Evolutionary conservation across 2,888 invertebrate species (phyloP), one percentile per base, ranked within the genome.

Genomic region (Acrocyrtus sp.): DNA sequence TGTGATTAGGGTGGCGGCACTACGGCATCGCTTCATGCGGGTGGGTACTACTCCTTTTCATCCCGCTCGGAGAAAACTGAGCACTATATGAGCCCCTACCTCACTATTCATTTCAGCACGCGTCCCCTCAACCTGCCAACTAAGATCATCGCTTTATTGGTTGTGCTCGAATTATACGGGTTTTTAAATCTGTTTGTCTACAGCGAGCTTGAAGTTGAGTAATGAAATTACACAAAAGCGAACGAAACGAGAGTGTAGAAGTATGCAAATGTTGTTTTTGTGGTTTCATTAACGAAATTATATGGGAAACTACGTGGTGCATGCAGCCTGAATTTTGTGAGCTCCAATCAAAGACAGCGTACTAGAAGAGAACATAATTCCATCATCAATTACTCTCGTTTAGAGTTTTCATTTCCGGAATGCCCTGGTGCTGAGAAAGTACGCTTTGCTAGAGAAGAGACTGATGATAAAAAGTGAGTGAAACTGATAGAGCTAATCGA

Each of bases 91-190:
- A 68, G n/a, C 51, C 50, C 53, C 43, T 22, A 60, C 53, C 51
- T 51, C 34, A 10, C 47, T 50, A 53, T 62, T 70, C 21, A 62
- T 56, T 62, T 56, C 34, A 62, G 69, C 69, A 70, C 69, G 69
- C 62, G 69, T 70, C 68, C 27, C 54, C 27, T 6, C 66, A 57
- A 48, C 29, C 41, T 50, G 21, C 53, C 21, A 34, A 34, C 34
- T n/a, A n/a, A 21, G 41, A 51, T 58, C 66, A 53, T 53, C 19
- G n/a, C n/a, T n/a, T n/a, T n/a, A n/a, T n/a, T n/a, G n/a, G n/a
- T n/a, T n/a, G n/a, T n/a, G n/a, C n/a, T n/a, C n/a, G n/a, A n/a
- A n/a, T n/a, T n/a, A n/a, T n/a, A n/a, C n/a, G n/a, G n/a, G n/a
- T n/a, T n/a, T n/a, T n/a, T n/a, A n/a, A n/a, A n/a, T n/a, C 21